Evolutionary conservation across 2,888 invertebrate species (phyloP).

Genomic region (Hermodice carunculata): DNA sequence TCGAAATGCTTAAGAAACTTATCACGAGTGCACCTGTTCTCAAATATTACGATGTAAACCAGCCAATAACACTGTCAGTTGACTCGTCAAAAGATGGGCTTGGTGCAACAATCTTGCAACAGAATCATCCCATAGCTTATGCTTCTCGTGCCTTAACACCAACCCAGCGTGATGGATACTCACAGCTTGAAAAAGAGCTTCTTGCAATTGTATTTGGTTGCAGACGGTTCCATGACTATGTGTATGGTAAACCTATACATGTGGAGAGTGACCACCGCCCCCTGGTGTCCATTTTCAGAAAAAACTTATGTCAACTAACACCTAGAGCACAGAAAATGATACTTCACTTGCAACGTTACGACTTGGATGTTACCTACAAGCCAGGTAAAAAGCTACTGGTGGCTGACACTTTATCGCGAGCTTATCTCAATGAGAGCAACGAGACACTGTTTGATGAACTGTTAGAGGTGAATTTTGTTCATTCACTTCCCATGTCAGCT

Average conservation of each 20-base stretch:
- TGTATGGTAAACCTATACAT: constrained; percentile 38
- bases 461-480: no score
- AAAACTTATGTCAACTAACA: not conserved
- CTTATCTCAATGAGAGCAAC: constrained; percentile 12
- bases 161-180: constrained; percentile 40
- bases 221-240: constrained; percentile 40
- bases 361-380: constrained; percentile 20
- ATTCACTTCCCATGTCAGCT: no score
- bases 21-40: no score
- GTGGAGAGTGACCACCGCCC: constrained; percentile 48
- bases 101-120: constrained; percentile 45
- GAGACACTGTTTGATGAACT: no score
- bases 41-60: no score
- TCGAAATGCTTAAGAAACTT: no score
- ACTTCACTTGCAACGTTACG: constrained; percentile 29
- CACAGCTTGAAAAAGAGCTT: constrained; percentile 44
- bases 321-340: constrained; percentile 26
- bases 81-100: no score
- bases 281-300: constrained; percentile 16
- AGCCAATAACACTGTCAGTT: no score
- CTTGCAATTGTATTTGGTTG: constrained; percentile 41
- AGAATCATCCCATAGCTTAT: constrained; percentile 41
- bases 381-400: constrained; percentile 26
- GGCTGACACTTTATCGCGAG: constrained; percentile 19
- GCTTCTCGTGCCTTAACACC: constrained; percentile 45